These are phyloP conservation scores for Drosophila putrida DNA, from an alignment of 2,888 invertebrate species.

Conservation along the genomic window DNA sequence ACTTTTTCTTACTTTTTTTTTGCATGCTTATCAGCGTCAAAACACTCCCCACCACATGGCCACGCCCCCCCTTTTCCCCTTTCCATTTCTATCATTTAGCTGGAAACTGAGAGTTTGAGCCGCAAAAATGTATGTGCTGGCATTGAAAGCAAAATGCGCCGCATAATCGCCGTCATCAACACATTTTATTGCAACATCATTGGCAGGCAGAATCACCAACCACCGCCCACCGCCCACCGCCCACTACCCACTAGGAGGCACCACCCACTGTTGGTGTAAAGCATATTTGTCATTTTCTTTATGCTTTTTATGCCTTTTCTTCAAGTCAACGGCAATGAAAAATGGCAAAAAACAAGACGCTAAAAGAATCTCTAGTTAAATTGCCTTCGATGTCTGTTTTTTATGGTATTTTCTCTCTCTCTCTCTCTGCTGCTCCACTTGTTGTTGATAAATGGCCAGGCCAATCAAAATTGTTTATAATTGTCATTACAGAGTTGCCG, in stretches of 20 bases:
- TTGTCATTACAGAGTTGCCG: constrained; percentile 60
- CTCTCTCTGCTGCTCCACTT: constrained; percentile 40
- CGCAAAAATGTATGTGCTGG: constrained; percentile 64
- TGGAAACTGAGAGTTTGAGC: constrained; percentile 29
- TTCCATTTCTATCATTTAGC: too few species aligned
- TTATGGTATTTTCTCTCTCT: constrained; percentile 57
- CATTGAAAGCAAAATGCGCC: constrained; percentile 58
- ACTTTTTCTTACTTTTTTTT: constrained; percentile 41
- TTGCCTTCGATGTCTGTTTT: constrained; percentile 67
- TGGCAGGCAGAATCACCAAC: constrained; percentile 31
- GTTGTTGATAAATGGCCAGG: constrained; percentile 63
- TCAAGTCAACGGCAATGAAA: constrained; percentile 58
- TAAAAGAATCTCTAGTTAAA: constrained; percentile 30
- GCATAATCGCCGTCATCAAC: constrained; percentile 71
- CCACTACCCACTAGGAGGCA: neutral
- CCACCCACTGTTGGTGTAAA: constrained; percentile 12
- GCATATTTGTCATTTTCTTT: constrained; percentile 58
- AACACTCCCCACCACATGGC: constrained; percentile 36
- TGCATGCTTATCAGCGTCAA: constrained; percentile 71
- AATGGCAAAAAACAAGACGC: constrained; percentile 43
- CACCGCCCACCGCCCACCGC: neutral
- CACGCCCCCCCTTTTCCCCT: too few species aligned
- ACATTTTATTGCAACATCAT: constrained; percentile 80
- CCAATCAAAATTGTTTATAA: constrained; percentile 79
- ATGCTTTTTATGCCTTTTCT: constrained; percentile 44